phyloP scores from a whole-genome alignment of 2,888 invertebrate species.

The Theodoxus fluviatilis region DNA sequence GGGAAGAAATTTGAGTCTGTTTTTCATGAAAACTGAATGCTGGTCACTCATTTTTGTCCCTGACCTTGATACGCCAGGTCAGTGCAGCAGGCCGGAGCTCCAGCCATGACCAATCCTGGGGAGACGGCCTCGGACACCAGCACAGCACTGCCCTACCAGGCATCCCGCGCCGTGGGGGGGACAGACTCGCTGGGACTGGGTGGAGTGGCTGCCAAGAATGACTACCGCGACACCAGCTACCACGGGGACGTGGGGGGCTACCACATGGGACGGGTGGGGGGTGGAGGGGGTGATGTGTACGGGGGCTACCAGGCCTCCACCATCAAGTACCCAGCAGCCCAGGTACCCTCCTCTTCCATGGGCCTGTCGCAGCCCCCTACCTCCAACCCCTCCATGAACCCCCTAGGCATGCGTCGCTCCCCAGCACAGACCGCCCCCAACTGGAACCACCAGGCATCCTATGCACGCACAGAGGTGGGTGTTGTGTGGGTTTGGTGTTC shows the following conservation, averaged over 20 bases:
- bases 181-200: slow-evolving; percentile 42
- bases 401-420: slow-evolving; percentile 42
- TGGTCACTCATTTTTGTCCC: background rate
- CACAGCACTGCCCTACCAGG: slow-evolving; percentile 43
- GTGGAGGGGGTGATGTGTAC: slow-evolving; percentile 41
- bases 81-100: slow-evolving; percentile 44
- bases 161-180: slow-evolving; percentile 34
- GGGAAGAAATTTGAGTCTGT: background rate
- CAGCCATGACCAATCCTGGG: slow-evolving; percentile 37
- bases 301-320: slow-evolving; percentile 41
- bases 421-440: slow-evolving; percentile 41
- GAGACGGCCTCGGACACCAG: slow-evolving; percentile 46
- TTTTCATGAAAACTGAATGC: background rate
- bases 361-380: slow-evolving; percentile 40
- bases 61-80: slow-evolving; percentile 37
- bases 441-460: slow-evolving; percentile 50
- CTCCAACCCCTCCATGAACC: slow-evolving; percentile 35
- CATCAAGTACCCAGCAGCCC: slow-evolving; percentile 51
- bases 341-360: slow-evolving; percentile 40
- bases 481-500: background rate
- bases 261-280: slow-evolving; percentile 32
- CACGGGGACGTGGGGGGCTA: slow-evolving; percentile 34
- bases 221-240: slow-evolving; percentile 41
- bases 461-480: slow-evolving; percentile 44
- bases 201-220: slow-evolving; percentile 37